phyloP scores from a whole-genome alignment of 2,888 invertebrate species.

The Cephus spinipes region DNA sequence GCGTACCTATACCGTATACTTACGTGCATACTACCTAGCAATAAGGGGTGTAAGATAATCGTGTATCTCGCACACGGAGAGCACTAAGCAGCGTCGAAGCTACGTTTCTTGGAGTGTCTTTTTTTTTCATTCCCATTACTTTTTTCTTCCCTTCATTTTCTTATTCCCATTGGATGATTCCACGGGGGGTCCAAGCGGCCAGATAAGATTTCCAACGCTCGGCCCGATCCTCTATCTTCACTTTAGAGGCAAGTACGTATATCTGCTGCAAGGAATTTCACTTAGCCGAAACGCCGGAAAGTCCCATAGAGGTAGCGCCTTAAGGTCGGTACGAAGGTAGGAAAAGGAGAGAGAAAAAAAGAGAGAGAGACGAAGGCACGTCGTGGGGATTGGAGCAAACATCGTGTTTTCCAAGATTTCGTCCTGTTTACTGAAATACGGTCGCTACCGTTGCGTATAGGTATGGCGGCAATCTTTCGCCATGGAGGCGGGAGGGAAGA shows the following conservation, averaged over 20 bases:
- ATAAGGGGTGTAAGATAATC: neutral
- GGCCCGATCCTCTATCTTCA: neutral
- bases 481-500: neutral
- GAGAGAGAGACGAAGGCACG: neutral
- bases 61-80: neutral
- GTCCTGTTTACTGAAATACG: neutral
- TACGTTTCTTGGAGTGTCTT: neutral
- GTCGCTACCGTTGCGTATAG: neutral
- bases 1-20: neutral
- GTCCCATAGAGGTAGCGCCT: neutral
- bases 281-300: neutral
- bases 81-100: neutral
- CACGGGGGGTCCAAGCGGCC: neutral
- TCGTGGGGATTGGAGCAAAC: slow-evolving; percentile 3
- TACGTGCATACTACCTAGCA: neutral
- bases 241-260: neutral
- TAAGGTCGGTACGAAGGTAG: neutral
- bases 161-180: slow-evolving; percentile 1
- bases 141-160: slow-evolving; percentile 7
- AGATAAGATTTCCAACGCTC: neutral
- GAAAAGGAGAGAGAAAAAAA: neutral
- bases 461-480: neutral
- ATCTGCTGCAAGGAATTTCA: neutral
- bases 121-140: slow-evolving; percentile 15
- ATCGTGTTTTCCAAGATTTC: slow-evolving; percentile 8